Evolutionary conservation across 2,113 vertebrate species (phyloP).

Genomic region (Trichechus manatus): DNA sequence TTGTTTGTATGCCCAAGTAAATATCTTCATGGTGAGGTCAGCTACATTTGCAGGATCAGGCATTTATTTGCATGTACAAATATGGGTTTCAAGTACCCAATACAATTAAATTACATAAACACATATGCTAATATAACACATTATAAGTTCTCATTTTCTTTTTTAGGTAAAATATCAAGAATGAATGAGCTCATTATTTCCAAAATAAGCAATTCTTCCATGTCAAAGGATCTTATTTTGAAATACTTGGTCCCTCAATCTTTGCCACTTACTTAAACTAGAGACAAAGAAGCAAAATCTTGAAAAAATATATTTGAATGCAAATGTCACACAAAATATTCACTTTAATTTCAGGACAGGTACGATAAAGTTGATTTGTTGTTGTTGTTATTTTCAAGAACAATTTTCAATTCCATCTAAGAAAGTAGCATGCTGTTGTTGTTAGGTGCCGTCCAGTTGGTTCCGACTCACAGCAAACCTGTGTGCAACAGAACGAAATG

Average conservation of each 20-base stretch:
- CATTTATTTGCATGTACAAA: slow-evolving; percentile 60
- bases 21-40: slow-evolving; percentile 62
- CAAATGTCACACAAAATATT: slow-evolving; percentile 2
- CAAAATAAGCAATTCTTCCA: slow-evolving; percentile 33
- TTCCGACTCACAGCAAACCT: no score
- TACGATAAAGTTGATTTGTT: not conserved
- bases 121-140: slow-evolving; percentile 15
- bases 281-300: not conserved
- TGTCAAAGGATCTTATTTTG: not conserved
- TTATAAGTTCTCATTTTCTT: slow-evolving; percentile 5
- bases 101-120: slow-evolving; percentile 54
- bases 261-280: not conserved
- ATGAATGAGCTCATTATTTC: slow-evolving; percentile 53
- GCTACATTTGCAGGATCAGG: not conserved
- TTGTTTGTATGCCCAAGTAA: slow-evolving; percentile 2
- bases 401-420: not conserved
- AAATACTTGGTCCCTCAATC: not conserved
- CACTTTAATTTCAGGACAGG: not conserved
- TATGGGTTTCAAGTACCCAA: slow-evolving; percentile 53
- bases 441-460: no score
- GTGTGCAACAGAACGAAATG: no score
- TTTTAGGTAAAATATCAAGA: slow-evolving; percentile 13
- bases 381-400: not conserved
- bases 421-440: not conserved
- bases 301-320: not conserved